Evolutionary conservation across 2,888 invertebrate genomes (phyloP).

Genomic region (Agonopterix subpropinquella): DNA sequence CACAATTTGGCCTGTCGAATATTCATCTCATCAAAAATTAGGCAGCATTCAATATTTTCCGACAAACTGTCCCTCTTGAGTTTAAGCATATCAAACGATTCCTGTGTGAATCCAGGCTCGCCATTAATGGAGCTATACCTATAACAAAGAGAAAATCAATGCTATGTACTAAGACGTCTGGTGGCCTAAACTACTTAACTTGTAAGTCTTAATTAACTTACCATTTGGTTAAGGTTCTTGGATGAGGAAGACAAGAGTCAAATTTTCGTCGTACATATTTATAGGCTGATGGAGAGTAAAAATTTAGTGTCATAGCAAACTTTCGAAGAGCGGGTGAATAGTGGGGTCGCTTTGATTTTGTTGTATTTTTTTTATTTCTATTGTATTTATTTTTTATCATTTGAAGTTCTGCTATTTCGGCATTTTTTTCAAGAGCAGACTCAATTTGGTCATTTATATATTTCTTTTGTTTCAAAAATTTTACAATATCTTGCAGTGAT

Average conservation of each 20-base stretch:
- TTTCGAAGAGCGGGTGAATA: background rate
- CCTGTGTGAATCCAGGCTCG: slow-evolving; percentile 8
- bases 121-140: too few relatives aligned
- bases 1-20: slow-evolving; percentile 10
- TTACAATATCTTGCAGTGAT: too few relatives aligned
- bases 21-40: slow-evolving; percentile 15
- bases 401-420: too few relatives aligned
- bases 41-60: slow-evolving; percentile 8
- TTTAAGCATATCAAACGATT: slow-evolving; percentile 10
- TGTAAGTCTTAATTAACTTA: too few relatives aligned
- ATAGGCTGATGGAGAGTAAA: slow-evolving; percentile 9
- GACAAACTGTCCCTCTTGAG: slow-evolving; percentile 6
- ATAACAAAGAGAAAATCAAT: too few relatives aligned
- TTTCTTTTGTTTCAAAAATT: too few relatives aligned
- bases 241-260: slow-evolving; percentile 9
- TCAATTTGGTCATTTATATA: too few relatives aligned
- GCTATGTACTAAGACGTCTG: too few relatives aligned
- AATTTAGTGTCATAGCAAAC: slow-evolving; percentile 2
- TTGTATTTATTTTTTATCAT: too few relatives aligned
- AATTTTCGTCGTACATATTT: slow-evolving; percentile 9
- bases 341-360: background rate
- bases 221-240: slow-evolving; percentile 9
- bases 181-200: too few relatives aligned
- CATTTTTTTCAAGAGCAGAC: too few relatives aligned
- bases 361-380: background rate